These are phyloP conservation scores for Iselma pallidipennis DNA, from an alignment of 2,888 invertebrate genomes.

Conservation along the genomic window DNA sequence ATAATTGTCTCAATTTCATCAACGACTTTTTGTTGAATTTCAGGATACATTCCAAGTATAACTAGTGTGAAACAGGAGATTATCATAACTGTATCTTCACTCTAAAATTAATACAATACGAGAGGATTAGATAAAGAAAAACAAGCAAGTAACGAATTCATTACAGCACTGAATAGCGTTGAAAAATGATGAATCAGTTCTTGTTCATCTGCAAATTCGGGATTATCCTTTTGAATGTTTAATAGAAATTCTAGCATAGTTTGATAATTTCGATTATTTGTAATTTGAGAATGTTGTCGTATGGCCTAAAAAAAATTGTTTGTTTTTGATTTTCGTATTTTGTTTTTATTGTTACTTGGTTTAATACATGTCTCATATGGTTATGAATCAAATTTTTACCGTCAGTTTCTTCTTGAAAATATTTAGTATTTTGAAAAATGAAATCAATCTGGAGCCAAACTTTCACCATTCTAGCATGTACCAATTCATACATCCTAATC, in stretches of 20 bases:
- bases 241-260: conserved; percentile 38
- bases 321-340: background rate
- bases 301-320: conserved; percentile 17
- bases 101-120: conserved; percentile 31
- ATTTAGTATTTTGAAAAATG: conserved; percentile 29
- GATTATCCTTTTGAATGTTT: conserved; percentile 29
- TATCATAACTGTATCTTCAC: conserved; percentile 42
- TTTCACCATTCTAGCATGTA: conserved; percentile 39
- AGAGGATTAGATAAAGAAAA: background rate
- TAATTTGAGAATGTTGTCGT: conserved; percentile 13
- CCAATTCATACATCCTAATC: conserved; percentile 34
- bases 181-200: conserved; percentile 39
- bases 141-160: too few relatives aligned
- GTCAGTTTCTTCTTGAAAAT: conserved; percentile 26
- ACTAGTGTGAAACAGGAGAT: conserved; percentile 34
- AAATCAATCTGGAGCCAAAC: conserved; percentile 37
- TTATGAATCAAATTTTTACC: conserved; percentile 29
- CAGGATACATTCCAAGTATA: conserved; percentile 43
- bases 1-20: conserved; percentile 31
- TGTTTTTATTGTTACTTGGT: background rate
- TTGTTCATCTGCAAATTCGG: conserved; percentile 33
- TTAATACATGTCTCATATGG: conserved; percentile 31
- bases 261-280: conserved; percentile 12
- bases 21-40: conserved; percentile 35
- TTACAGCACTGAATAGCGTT: conserved; percentile 39